These are phyloP conservation scores for Eupithecia dodoneata DNA, from an alignment of 2,888 invertebrate species.

Conservation along the genomic window DNA sequence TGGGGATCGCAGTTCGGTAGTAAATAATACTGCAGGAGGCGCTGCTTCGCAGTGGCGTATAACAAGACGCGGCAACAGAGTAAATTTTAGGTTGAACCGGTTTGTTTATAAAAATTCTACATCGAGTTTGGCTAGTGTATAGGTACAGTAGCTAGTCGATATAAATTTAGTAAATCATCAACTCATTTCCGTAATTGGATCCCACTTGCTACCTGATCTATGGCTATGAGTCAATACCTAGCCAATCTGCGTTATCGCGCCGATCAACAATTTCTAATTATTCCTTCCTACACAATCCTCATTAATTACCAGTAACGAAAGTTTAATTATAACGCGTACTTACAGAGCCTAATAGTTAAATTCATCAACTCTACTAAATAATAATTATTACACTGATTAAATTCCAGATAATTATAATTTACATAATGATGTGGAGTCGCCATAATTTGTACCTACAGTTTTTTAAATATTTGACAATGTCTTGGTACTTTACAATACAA, in stretches of 20 bases:
- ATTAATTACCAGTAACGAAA: slow-evolving; percentile 73
- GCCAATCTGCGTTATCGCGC: slow-evolving; percentile 58
- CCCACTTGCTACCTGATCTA: slow-evolving; percentile 26
- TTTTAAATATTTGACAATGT: not conserved
- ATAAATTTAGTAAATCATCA: not conserved
- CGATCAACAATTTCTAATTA: slow-evolving; percentile 77
- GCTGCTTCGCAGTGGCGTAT: no score
- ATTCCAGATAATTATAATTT: slow-evolving; percentile 28
- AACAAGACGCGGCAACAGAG: no score
- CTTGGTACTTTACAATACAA: not conserved
- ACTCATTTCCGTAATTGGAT: slow-evolving; percentile 1
- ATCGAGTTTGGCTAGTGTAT: no score
- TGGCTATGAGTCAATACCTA: slow-evolving; percentile 28
- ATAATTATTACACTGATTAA: slow-evolving; percentile 54
- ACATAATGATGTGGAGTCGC: not conserved
- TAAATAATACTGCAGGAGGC: no score
- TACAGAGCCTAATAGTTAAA: slow-evolving; percentile 54
- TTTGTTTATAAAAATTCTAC: no score
- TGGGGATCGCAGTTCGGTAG: no score
- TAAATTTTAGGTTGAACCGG: no score
- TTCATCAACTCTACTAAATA: slow-evolving; percentile 60
- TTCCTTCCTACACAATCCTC: slow-evolving; percentile 70
- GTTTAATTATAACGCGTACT: slow-evolving; percentile 66
- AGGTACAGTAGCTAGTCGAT: not conserved
- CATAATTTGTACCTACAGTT: slow-evolving; percentile 6